Evolutionary conservation across 2,113 vertebrate species (phyloP).

Genomic region (Oplegnathus fasciatus): DNA sequence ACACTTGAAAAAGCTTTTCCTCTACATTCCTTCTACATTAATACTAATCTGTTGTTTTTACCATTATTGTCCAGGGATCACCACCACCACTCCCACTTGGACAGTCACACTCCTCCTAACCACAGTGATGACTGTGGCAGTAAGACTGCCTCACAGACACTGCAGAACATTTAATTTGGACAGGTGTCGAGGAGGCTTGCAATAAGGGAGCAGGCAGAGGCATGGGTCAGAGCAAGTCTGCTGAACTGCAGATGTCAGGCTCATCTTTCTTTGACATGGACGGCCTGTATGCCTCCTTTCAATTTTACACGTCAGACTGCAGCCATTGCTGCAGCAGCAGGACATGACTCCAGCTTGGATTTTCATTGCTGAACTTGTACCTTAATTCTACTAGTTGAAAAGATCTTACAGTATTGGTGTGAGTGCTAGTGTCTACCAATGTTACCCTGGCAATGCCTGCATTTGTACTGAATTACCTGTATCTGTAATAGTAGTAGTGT

Average conservation of each 20-base stretch:
- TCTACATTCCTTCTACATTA: not conserved
- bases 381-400: conserved; percentile 34
- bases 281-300: conserved; percentile 45
- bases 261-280: conserved; percentile 60
- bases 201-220: conserved; percentile 46
- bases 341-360: conserved; percentile 35
- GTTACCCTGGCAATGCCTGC: not conserved
- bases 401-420: conserved; percentile 1
- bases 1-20: not conserved
- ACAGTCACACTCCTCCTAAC: not conserved
- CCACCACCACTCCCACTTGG: not conserved
- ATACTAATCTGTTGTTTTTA: not conserved
- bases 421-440: not conserved
- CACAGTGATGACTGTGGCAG: conserved; percentile 25
- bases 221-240: conserved; percentile 53
- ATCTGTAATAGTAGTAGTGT: too few species aligned
- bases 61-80: not conserved
- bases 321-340: conserved; percentile 41
- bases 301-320: conserved; percentile 53
- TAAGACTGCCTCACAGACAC: conserved; percentile 39
- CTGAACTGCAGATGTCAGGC: conserved; percentile 70
- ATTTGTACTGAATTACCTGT: not conserved
- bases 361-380: conserved; percentile 50
- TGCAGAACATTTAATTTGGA: conserved; percentile 54
- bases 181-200: conserved; percentile 48